A percentile compares a stretch with the other conserved stretches of the same genome.
Conservation (phyloP, 1,140 invertebrate genomes). For the Stegodyphus mimosarum region DNA sequence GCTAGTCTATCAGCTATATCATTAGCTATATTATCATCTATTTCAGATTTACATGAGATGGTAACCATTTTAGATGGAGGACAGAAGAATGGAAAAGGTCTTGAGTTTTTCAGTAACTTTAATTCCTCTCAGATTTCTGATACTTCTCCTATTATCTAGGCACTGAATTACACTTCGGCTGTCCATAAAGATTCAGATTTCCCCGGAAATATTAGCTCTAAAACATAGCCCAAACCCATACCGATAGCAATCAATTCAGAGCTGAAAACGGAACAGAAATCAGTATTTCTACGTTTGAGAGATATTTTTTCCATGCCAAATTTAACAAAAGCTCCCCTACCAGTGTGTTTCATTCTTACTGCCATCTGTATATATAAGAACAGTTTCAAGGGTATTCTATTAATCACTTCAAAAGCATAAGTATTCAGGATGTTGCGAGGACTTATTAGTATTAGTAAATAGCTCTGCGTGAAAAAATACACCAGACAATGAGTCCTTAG, state of each 20-base stretch:
- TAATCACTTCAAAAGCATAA: not conserved
- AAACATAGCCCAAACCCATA: not conserved
- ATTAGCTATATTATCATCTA: slow-evolving; percentile 8
- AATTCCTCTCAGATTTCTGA: slow-evolving; percentile 5
- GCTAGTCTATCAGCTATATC: too few species aligned
- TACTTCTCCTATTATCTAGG: slow-evolving; percentile 15
- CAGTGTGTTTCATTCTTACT: not conserved
- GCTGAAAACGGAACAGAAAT: not conserved
- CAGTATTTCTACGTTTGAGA: not conserved
- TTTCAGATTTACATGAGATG: slow-evolving; percentile 10
- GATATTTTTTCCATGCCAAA: not conserved
- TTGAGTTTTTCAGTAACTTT: not conserved
- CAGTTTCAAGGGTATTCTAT: not conserved
- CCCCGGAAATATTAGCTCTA: not conserved
- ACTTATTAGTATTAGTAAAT: not conserved
- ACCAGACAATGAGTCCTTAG: not conserved
- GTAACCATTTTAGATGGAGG: slow-evolving; percentile 22
- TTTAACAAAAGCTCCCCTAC: not conserved
- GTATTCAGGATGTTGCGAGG: not conserved
- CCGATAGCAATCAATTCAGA: not conserved
- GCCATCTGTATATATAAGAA: slow-evolving; percentile 1
- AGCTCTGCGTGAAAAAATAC: slow-evolving; percentile 4
- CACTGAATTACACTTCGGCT: slow-evolving; percentile 16
- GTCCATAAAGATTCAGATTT: slow-evolving; percentile 1
- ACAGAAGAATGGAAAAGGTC: not conserved